phyloP scores from a whole-genome alignment of 2,888 invertebrate species.

The Sceliomorpha sp. region DNA sequence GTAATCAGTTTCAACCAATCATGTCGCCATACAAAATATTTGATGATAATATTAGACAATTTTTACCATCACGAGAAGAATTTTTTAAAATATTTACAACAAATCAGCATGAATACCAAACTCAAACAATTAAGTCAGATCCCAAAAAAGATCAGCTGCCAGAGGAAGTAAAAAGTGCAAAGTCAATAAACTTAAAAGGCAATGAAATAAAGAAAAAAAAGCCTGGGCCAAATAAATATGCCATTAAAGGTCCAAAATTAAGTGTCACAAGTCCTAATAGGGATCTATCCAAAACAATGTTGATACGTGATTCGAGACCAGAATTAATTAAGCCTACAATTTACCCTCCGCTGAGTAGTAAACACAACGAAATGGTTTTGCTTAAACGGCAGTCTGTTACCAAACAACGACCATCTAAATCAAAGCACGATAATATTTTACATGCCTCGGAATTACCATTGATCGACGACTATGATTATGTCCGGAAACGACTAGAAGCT shows the following conservation, averaged over 20 bases:
- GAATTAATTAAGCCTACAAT: slow-evolving; percentile 34
- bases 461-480: slow-evolving; percentile 19
- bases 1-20: no score
- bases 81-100: neutral
- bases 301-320: slow-evolving; percentile 35
- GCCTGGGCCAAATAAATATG: slow-evolving; percentile 32
- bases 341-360: slow-evolving; percentile 4
- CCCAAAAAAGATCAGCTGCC: slow-evolving; percentile 16
- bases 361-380: slow-evolving; percentile 33
- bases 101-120: neutral
- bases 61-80: slow-evolving; percentile 27
- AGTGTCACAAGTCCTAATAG: slow-evolving; percentile 3
- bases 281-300: slow-evolving; percentile 21
- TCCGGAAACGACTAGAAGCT: neutral
- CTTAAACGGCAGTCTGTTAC: slow-evolving; percentile 27
- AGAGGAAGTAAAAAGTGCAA: slow-evolving; percentile 39
- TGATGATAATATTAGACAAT: slow-evolving; percentile 35
- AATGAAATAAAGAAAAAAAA: slow-evolving; percentile 16
- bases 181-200: slow-evolving; percentile 7
- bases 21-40: slow-evolving; percentile 39
- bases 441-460: slow-evolving; percentile 30
- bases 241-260: slow-evolving; percentile 16
- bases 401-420: slow-evolving; percentile 8
- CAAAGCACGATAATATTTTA: neutral
- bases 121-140: slow-evolving; percentile 1